Base-by-base conservation (phyloP, 2,113 vertebrate species). In the Chloropsis cyanopogon region DNA sequence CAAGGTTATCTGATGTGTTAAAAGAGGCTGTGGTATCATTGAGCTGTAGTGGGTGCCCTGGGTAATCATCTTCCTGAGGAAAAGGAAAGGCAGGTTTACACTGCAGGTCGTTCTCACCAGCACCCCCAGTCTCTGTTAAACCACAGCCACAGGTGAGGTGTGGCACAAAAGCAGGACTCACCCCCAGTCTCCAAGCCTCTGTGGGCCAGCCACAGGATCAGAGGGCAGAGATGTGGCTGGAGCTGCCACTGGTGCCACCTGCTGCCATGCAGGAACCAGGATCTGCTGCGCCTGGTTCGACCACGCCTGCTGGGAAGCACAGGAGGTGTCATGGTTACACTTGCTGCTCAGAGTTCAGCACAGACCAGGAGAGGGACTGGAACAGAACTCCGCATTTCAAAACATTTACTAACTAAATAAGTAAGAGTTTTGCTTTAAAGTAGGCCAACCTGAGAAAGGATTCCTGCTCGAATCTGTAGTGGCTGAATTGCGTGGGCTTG, bases 131-230 rank as follows among this genome's bases (percentile, higher is more conserved):
- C 22, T 44, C 57, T 14, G 37, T 6, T 24, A 86, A 44, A 81
- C 12, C 86, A 47, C 33, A 78, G 73, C 35, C 57, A 52, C 9
- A 37, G 37, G 37, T 4, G 73, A 83, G 44, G 42, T 7, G 20
- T 4, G 23, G 19, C 61, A 75, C n/a, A 49, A 25, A 59, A 82
- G 19, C 3, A 54, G 3, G 79, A 92, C 99, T 98, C 95, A 99
- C 99, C 99, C 99, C 99, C 99, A 99, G 92, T 99, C 99, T 97
- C 99, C 98, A 94, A 99, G 97, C 97, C 99, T 98, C 90, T 99
- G 99, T 96, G 99, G 98, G 88, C 98, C 98, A 87, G 98, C 98
- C 98, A 99, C 98, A 96, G 98, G 96, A 94, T 99, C 99, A 71
- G 99, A 98, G 69, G 98, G 92, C 92, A 99, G 94, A 54, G 99